phyloP scores from a whole-genome alignment of 1,140 invertebrate species.

The Thaumetopoea pityocampa region DNA sequence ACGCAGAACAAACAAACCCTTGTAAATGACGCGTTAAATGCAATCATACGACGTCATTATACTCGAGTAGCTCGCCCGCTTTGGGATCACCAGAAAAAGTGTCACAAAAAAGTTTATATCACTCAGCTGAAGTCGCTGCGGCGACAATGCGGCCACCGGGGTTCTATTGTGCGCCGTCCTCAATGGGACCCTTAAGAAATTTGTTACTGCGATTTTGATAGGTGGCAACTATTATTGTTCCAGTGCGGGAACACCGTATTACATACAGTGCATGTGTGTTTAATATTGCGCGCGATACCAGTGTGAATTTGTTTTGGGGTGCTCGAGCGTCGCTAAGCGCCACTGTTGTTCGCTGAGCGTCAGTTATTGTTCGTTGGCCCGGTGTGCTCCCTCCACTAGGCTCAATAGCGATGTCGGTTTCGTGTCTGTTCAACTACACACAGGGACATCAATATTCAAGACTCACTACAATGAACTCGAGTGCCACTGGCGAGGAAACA shows the following conservation, averaged over 20 bases:
- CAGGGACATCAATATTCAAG: slow-evolving; percentile 19
- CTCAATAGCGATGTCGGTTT: slow-evolving; percentile 25
- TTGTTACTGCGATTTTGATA: slow-evolving; percentile 60
- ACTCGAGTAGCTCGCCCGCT: slow-evolving; percentile 39
- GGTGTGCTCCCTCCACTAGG: slow-evolving; percentile 24
- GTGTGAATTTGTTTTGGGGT: slow-evolving; percentile 58
- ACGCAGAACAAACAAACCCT: slow-evolving; percentile 49
- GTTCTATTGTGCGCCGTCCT: slow-evolving; percentile 38
- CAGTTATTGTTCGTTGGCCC: slow-evolving; percentile 41
- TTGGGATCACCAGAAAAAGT: slow-evolving; percentile 39
- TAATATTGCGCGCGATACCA: too few species aligned
- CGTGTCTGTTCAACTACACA: slow-evolving; percentile 21
- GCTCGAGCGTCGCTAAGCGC: slow-evolving; percentile 34
- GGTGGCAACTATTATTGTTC: slow-evolving; percentile 43
- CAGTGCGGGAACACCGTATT: slow-evolving; percentile 4
- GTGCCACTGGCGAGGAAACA: slow-evolving; percentile 22
- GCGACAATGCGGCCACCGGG: slow-evolving; percentile 48
- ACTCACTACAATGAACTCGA: slow-evolving; percentile 29
- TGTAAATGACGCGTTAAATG: slow-evolving; percentile 62
- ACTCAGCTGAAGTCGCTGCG: slow-evolving; percentile 38
- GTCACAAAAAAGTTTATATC: slow-evolving; percentile 44
- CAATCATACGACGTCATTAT: slow-evolving; percentile 55
- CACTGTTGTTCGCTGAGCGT: slow-evolving; percentile 32
- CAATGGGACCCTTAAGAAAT: slow-evolving; percentile 62
- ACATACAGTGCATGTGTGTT: too few species aligned